Base-by-base conservation (phyloP, 2,797 vertebrate genomes). In the Craterocephalus amniculus region DNA sequence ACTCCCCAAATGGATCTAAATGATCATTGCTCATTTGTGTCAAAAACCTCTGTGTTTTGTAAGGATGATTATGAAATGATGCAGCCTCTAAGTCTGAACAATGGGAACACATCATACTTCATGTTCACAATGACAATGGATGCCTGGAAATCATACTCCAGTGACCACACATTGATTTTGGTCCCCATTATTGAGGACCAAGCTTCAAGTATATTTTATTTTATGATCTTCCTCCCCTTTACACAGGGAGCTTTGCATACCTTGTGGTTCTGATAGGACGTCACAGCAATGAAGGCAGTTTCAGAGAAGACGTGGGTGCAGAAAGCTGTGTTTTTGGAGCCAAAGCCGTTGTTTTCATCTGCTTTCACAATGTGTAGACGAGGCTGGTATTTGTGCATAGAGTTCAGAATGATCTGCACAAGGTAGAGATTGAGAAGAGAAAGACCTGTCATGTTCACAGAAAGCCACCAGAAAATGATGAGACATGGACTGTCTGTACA, bases 311-410 rank as follows among this genome's bases (percentile, higher is more conserved):
- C 95, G 5, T 97, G 96, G 64, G 97, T 99, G 90, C 96, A 99
- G 92, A 99, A 99, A 8, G 96, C 96, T 0, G 98, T 99, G 89
- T 98, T 97, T 88, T 96, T 97, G n/a, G 98, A 98, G 69, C 96
- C 97, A 40, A 99, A 99, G 43, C 96, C 97, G 62, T 99, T 99
- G 91, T 97, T 97, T 92, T 99, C 97, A 4, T 99, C 98, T 0
- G 97, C 98, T 80, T 98, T 98, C 71, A 99, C 97, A n/a, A 99
- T 97, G 80, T 99, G 98, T 61, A 99, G 95, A 70, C 98, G 93
- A 20, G 98, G 98, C 89, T 99, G 98, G 91, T 99, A 99, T 64
- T 99, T 99, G 92, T 99, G 98, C 98, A 99, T 99, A 84, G 98
- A 99, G 92, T 99, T 99, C 40, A 99, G 93, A 83, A 99, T 99